Evolutionary conservation across 2,113 vertebrate genomes (phyloP), one percentile per base, ranked within the genome.

Genomic region (Ellobius talpinus): DNA sequence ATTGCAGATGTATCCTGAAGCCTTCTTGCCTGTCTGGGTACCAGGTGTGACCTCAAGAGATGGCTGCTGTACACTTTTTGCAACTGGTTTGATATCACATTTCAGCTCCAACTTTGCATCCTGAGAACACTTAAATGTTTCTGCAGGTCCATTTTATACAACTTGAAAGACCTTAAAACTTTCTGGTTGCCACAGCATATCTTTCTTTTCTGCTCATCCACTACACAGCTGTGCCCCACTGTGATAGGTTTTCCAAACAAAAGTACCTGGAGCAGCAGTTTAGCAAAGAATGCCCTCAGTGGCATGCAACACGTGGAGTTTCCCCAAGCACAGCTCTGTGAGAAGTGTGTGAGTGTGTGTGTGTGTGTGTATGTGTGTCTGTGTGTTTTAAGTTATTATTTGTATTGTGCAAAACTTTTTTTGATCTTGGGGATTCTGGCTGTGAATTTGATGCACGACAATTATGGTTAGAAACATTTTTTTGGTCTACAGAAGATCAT

Each of bases 1-100:
- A 85, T 98, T 98, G 85, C 98, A 99, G 99, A 99, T 90, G 99
- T 99, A 98, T 99, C 99, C 98, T 99, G 99, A 99, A 99, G 97
- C 97, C 98, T 97, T 97, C 68, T 91, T 97, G 96, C 96, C 81
- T 97, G 97, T 87, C 94, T 95, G 97, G 98, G 98, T 98, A 98
- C 98, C 98, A 97, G 98, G 98, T 98, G 98, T 98, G 93, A 98
- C 98, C 98, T 98, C 98, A 98, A 98, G 98, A 98, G 97, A 99
- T 98, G 98, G 99, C 99, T 99, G 98, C 98, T 99, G 98, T 98
- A 98, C 98, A 98, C 92, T 93, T 97, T 98, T 98, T 98, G 97
- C 98, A 97, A 98, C 97, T 97, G 97, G 98, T 99, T 99, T 98
- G 98, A 99, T 99, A 99, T 98, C 98, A 99, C 99, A 98, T 98